Conservation (phyloP, 1,140 invertebrate species). For the Bombus breviceps region DNA sequence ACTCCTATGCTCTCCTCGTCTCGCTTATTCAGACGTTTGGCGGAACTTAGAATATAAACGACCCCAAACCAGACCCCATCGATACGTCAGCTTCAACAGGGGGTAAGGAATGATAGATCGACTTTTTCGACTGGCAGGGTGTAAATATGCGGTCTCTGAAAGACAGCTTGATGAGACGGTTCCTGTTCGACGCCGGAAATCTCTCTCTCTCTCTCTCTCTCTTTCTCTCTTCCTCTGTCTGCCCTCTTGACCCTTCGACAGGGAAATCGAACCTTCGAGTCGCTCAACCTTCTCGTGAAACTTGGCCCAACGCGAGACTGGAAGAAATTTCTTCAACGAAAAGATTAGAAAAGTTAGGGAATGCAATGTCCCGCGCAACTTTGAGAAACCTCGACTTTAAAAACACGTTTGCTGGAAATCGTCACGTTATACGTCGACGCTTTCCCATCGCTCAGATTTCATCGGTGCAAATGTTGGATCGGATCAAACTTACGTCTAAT, state of each 20-base stretch:
- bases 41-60: slow-evolving; percentile 71
- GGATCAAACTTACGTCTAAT: neutral
- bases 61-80: slow-evolving; percentile 60
- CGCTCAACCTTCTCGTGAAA: neutral
- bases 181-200: slow-evolving; percentile 9
- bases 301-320: too few relatives aligned
- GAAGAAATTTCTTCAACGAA: neutral
- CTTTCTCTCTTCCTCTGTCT: neutral
- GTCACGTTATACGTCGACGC: too few relatives aligned
- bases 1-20: slow-evolving; percentile 8
- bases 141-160: slow-evolving; percentile 60
- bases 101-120: slow-evolving; percentile 72
- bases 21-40: slow-evolving; percentile 66
- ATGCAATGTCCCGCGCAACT: too few relatives aligned
- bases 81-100: slow-evolving; percentile 63
- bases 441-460: rapidly evolving
- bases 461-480: too few relatives aligned
- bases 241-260: neutral
- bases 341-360: neutral
- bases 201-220: neutral
- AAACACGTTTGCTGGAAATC: too few relatives aligned
- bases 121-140: slow-evolving; percentile 61
- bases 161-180: slow-evolving; percentile 48
- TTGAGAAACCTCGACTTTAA: too few relatives aligned
- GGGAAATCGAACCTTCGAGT: neutral